Evolutionary conservation across 2,888 invertebrate species (phyloP).

Genomic region (Omphaloscelis lunosa): DNA sequence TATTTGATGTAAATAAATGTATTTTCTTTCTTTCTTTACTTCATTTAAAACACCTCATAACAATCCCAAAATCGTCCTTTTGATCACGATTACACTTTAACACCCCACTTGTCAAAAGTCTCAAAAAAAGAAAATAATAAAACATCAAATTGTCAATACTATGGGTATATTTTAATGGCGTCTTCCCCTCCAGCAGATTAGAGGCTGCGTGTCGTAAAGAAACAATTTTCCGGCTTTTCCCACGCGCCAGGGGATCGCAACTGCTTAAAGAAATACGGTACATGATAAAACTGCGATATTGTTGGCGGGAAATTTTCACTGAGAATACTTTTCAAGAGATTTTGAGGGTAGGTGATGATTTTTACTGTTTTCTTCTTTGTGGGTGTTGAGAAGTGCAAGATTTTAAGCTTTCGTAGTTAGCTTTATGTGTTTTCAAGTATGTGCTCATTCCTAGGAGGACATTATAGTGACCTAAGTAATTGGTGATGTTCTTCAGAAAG

Average conservation of each 20-base stretch:
- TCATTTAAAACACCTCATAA: constrained; percentile 1
- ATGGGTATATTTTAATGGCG: constrained; percentile 69
- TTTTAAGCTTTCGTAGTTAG: not conserved
- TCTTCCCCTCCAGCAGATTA: constrained; percentile 82
- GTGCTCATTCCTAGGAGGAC: not conserved
- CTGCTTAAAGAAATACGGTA: constrained; percentile 83
- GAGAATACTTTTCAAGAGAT: constrained; percentile 27
- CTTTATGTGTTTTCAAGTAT: not conserved
- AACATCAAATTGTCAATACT: constrained; percentile 82
- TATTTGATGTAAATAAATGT: too few relatives aligned
- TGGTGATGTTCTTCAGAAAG: too few relatives aligned
- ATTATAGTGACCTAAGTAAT: too few relatives aligned
- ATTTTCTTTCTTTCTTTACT: not conserved
- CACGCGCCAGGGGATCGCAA: constrained; percentile 78
- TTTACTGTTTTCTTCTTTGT: constrained; percentile 23
- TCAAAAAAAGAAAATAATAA: constrained; percentile 86
- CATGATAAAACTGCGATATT: constrained; percentile 88
- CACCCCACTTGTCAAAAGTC: constrained; percentile 82
- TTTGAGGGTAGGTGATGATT: constrained; percentile 41
- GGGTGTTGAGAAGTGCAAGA: not conserved
- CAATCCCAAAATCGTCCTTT: not conserved
- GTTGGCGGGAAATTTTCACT: constrained; percentile 39
- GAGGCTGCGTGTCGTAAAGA: constrained; percentile 89
- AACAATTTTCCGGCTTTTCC: constrained; percentile 88
- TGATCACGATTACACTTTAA: not conserved